A percentile compares a stretch with the other conserved stretches of the same genome.
These are phyloP conservation scores for Aphyosemion australe DNA, from an alignment of 2,113 vertebrate species.

Conservation along the genomic window DNA sequence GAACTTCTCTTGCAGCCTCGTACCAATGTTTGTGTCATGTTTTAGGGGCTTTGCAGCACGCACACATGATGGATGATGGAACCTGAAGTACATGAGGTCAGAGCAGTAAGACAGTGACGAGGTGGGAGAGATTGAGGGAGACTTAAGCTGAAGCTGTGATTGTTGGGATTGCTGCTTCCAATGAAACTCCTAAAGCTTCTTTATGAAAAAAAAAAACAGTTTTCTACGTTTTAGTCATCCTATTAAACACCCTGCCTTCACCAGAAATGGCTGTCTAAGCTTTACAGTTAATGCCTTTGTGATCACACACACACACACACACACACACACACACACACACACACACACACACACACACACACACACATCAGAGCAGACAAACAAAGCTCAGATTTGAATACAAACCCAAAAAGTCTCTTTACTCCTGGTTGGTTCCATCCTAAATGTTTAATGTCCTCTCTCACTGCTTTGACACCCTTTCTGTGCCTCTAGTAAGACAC, in stretches of 20 bases:
- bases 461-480: slow-evolving; percentile 23
- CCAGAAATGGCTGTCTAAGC: slow-evolving; percentile 49
- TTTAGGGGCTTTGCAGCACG: slow-evolving; percentile 14
- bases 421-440: slow-evolving; percentile 38
- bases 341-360: too few relatives aligned
- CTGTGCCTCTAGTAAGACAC: slow-evolving; percentile 28
- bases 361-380: slow-evolving; percentile 8
- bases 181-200: slow-evolving; percentile 71
- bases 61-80: slow-evolving; percentile 22
- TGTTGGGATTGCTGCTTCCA: slow-evolving; percentile 64
- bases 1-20: too few relatives aligned
- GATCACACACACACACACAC: neutral
- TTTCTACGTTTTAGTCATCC: slow-evolving; percentile 51
- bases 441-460: slow-evolving; percentile 55
- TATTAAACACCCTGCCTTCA: slow-evolving; percentile 60
- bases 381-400: slow-evolving; percentile 33
- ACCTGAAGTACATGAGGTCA: slow-evolving; percentile 4
- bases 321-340: too few relatives aligned
- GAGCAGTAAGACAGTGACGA: slow-evolving; percentile 20
- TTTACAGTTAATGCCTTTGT: slow-evolving; percentile 51
- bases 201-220: slow-evolving; percentile 27
- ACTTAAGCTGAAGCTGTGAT: slow-evolving; percentile 61
- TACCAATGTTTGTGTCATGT: too few relatives aligned
- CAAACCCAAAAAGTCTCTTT: slow-evolving; percentile 36
- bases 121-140: slow-evolving; percentile 24